These are phyloP conservation scores for Lycopodina hypogea DNA, from an alignment of 37 sponge, comb jelly and placozoan species.

Conservation along the genomic window DNA sequence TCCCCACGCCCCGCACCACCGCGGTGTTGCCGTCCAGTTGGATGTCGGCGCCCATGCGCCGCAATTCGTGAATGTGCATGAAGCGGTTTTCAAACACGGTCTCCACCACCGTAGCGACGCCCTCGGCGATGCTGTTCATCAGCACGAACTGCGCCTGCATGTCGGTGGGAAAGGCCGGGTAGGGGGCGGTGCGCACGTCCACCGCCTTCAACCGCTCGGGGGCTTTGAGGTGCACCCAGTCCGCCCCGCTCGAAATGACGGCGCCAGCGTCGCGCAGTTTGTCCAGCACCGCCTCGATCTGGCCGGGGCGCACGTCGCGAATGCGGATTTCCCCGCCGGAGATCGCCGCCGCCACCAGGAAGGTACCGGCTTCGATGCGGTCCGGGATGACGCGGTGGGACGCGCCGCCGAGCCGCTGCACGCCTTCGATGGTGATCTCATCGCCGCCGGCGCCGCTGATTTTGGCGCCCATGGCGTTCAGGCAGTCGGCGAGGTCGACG, in stretches of 20 bases:
- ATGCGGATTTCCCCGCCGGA: neutral
- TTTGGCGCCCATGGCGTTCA: conserved; percentile 12
- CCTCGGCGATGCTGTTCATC: neutral
- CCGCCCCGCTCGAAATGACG: neutral
- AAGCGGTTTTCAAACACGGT: conserved; percentile 19
- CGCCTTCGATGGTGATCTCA: neutral
- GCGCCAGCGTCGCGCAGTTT: conserved; percentile 7
- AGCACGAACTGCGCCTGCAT: conserved; percentile 12
- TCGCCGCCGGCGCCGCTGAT: conserved; percentile 1
- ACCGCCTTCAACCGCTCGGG: neutral
- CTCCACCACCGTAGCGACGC: neutral
- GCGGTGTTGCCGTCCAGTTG: neutral
- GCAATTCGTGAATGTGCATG: conserved; percentile 13
- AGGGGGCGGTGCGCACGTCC: neutral
- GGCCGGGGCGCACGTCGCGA: neutral
- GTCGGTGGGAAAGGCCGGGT: conserved; percentile 21
- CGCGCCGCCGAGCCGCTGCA: neutral
- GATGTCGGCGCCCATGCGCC: conserved; percentile 13
- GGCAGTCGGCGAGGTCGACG: conserved; percentile 1
- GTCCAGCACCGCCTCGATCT: neutral
- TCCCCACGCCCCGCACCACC: neutral
- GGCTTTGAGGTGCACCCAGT: neutral
- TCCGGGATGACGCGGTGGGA: neutral
- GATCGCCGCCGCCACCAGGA: neutral
- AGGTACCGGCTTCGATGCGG: conserved; percentile 22